A percentile compares a stretch with the other conserved stretches of the same genome.
Conservation (phyloP, 2,888 invertebrate species). For the Idaea dimidiata region DNA sequence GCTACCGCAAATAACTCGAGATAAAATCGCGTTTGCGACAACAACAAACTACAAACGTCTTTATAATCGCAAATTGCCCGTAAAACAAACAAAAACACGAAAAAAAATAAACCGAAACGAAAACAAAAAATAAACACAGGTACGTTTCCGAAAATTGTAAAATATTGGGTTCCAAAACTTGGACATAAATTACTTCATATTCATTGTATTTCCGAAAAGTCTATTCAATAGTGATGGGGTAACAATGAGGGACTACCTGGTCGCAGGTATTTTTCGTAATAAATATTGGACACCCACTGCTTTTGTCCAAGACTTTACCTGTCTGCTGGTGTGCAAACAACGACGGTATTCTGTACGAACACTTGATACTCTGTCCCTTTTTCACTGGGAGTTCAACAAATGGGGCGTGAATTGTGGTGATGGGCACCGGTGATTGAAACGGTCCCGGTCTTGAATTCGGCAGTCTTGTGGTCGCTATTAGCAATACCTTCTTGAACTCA, state of each 20-base stretch:
- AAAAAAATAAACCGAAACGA: slow-evolving; percentile 63
- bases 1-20: slow-evolving; percentile 41
- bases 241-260: slow-evolving; percentile 70
- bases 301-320: slow-evolving; percentile 74
- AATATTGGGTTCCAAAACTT: slow-evolving; percentile 60
- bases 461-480: slow-evolving; percentile 14
- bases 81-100: slow-evolving; percentile 73
- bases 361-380: slow-evolving; percentile 38
- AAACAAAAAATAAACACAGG: slow-evolving; percentile 53
- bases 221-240: slow-evolving; percentile 66
- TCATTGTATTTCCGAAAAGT: slow-evolving; percentile 79
- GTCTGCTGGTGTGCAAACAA: slow-evolving; percentile 69
- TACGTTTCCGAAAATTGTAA: slow-evolving; percentile 70
- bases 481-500: too few species aligned
- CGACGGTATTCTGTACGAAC: slow-evolving; percentile 35
- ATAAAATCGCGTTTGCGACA: slow-evolving; percentile 42
- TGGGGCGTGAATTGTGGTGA: slow-evolving; percentile 31
- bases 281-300: slow-evolving; percentile 67
- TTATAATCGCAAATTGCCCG: slow-evolving; percentile 69
- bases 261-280: slow-evolving; percentile 70
- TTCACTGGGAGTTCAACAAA: slow-evolving; percentile 21
- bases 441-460: slow-evolving; percentile 19
- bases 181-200: slow-evolving; percentile 70
- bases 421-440: slow-evolving; percentile 19
- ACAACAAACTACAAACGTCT: slow-evolving; percentile 46